Evolutionary conservation across 1,140 invertebrate genomes (phyloP).

Genomic region (Drosophila kurseongensis): DNA sequence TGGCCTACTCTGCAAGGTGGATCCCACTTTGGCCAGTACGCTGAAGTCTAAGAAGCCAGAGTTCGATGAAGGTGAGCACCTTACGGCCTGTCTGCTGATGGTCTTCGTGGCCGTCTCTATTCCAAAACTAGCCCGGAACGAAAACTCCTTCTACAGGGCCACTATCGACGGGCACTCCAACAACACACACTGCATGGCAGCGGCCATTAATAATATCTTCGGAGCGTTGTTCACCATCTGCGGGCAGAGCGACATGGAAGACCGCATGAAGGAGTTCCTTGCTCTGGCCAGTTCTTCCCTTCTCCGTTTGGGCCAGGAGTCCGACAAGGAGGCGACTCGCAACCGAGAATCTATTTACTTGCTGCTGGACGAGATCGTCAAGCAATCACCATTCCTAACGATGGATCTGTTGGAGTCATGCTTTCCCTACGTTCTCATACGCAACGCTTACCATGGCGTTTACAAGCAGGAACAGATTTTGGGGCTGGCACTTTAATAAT

Average conservation of each 20-base stretch:
- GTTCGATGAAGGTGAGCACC: conserved; percentile 94
- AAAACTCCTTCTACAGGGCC: conserved; percentile 95
- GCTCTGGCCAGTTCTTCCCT: conserved; percentile 98
- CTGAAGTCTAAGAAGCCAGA: conserved; percentile 95
- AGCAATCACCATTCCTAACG: conserved; percentile 98
- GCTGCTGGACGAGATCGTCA: conserved; percentile 97
- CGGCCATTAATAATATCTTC: conserved; percentile 98
- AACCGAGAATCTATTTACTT: conserved; percentile 98
- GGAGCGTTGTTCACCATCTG: conserved; percentile 98
- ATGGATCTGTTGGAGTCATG: conserved; percentile 99
- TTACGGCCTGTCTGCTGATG: conserved; percentile 97
- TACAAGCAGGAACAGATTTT: conserved; percentile 93
- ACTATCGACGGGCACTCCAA: conserved; percentile 98
- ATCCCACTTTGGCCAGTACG: conserved; percentile 96
- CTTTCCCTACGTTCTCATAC: conserved; percentile 98
- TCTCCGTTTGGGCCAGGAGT: conserved; percentile 96
- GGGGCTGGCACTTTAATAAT: conserved; percentile 68
- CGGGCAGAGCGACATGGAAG: conserved; percentile 97
- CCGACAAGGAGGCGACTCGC: conserved; percentile 96
- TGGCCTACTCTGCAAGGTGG: conserved; percentile 96
- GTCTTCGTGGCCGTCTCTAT: conserved; percentile 99
- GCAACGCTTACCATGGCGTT: conserved; percentile 98
- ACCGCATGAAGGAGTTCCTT: conserved; percentile 99
- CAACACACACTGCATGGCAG: conserved; percentile 98
- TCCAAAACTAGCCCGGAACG: conserved; percentile 96